Evolutionary conservation across 2,113 vertebrate genomes (phyloP).

Genomic region (Cinclus cinclus): DNA sequence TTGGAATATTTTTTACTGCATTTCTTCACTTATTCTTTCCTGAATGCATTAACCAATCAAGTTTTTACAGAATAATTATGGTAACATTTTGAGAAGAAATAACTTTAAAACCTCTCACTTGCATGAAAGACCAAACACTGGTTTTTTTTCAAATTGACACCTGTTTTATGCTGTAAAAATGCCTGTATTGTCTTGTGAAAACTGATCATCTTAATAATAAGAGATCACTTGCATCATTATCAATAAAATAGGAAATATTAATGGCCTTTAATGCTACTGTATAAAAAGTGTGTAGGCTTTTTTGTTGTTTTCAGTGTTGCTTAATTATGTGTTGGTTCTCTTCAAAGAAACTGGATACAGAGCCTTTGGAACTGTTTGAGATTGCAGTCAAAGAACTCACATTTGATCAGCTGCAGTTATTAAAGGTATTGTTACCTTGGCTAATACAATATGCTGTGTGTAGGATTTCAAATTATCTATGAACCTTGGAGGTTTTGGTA

Average conservation of each 20-base stretch:
- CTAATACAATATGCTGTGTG: not conserved
- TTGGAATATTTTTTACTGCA: not conserved
- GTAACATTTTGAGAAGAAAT: not conserved
- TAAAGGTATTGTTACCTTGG: slow-evolving; percentile 82
- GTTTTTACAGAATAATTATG: not conserved
- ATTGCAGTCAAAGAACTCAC: slow-evolving; percentile 97
- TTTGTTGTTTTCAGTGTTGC: not conserved
- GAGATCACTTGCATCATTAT: not conserved
- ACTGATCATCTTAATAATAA: not conserved
- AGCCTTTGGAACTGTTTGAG: slow-evolving; percentile 88
- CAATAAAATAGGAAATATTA: not conserved
- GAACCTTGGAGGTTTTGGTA: not conserved
- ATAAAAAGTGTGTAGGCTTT: not conserved
- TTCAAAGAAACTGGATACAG: slow-evolving; percentile 87
- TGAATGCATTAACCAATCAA: not conserved
- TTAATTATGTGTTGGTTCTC: not conserved
- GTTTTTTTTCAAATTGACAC: not conserved
- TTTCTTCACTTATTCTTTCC: not conserved
- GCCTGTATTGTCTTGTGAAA: not conserved
- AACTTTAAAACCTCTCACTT: not conserved
- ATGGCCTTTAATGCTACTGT: not conserved
- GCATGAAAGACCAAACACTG: not conserved
- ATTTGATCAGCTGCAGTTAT: slow-evolving; percentile 92
- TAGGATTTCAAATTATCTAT: not conserved
- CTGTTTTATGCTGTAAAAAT: not conserved